Evolutionary conservation across 1,140 invertebrate species (phyloP), one percentile per base, ranked within the genome.

Genomic region (Papilio machaon): DNA sequence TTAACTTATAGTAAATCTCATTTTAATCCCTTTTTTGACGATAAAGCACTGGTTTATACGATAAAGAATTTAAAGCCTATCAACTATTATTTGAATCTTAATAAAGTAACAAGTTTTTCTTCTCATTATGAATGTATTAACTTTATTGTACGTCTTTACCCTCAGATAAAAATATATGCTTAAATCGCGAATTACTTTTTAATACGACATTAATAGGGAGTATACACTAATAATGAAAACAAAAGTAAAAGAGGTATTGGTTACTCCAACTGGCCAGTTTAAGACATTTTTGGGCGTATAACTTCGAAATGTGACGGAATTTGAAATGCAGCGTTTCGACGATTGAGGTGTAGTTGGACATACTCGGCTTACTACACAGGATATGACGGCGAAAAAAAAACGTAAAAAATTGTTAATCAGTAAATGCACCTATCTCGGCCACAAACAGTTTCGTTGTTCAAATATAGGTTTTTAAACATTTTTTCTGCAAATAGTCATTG

Each of bases 401-500:
- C 23, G 23, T 30, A 17, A 58, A 58, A 58, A 58, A 58, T n/a
- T 58, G 17, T n/a, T 58, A 58, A 58, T 58, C 54, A 58, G 54
- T 5, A 17, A 54, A 54, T 54, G 52, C 54, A n/a, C 54, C 5
- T 58, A n/a, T 58, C 64, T 67, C 64, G 64, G 30, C 64, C 64
- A 35, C 64, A 67, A 35, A 35, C 64, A 35, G 64, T 67, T 64
- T 15, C 64, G 64, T 67, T 67, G 30, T 35, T 64, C 30, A 67
- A 67, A 67, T 35, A 67, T 67, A 11, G 64, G 11, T 67, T 67
- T 67, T 30, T 23, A 67, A 67, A 67, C 35, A 35, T 67, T 67
- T 67, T 35, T 67, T 30, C 23, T 35, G 64, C 64, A 67, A 15
- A 67, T 67, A 67, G 64, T 35, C 64, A 67, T 67, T 64, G 60